Conservation (phyloP, 2,888 invertebrate species). For the Lepidonotus clava region DNA sequence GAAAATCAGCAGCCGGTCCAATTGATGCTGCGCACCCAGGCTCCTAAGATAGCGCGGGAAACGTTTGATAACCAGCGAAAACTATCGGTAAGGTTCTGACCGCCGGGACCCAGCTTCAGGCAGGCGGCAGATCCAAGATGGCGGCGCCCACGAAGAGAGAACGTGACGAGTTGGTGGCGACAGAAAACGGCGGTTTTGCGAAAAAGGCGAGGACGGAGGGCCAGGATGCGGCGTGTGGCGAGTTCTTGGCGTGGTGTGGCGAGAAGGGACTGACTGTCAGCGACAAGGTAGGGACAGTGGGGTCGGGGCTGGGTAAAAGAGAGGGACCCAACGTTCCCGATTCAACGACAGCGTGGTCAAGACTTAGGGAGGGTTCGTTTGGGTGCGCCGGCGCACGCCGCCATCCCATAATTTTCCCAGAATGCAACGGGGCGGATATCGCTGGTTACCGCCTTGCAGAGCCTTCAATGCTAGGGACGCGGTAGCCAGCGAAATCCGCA, state of each 20-base stretch:
- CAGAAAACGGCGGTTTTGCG: not conserved
- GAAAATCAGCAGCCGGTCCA: too few species aligned
- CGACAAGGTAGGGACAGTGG: not conserved
- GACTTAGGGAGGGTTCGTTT: too few species aligned
- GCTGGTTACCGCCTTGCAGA: not conserved
- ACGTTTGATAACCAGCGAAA: too few species aligned
- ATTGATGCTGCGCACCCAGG: too few species aligned
- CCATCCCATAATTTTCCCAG: too few species aligned
- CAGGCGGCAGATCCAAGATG: constrained; percentile 2
- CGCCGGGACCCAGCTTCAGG: not conserved
- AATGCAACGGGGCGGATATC: too few species aligned
- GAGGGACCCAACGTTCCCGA: too few species aligned
- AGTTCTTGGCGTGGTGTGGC: not conserved
- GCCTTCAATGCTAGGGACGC: not conserved
- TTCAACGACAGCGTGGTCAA: too few species aligned
- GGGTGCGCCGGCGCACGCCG: too few species aligned
- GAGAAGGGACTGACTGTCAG: not conserved
- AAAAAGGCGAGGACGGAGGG: constrained; percentile 9
- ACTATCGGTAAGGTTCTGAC: too few species aligned
- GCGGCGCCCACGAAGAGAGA: constrained; percentile 2
- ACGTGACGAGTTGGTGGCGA: not conserved
- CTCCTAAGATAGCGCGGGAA: too few species aligned
- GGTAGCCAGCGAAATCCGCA: too few species aligned
- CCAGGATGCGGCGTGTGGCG: not conserved
- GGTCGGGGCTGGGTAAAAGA: not conserved